Conservation (phyloP, 2,888 invertebrate species). For the Sarcophaga caerulescens region DNA sequence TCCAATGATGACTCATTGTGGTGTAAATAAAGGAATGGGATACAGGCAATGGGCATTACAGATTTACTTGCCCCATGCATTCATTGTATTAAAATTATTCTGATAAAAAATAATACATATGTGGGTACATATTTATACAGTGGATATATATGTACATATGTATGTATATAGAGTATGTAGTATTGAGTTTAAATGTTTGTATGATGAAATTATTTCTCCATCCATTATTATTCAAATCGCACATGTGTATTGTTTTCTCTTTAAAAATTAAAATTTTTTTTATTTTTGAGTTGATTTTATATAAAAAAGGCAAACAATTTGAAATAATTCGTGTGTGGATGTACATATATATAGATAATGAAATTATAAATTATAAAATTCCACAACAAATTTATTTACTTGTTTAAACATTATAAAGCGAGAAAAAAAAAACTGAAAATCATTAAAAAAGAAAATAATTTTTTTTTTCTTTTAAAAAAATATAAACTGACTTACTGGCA, state of each 20-base stretch:
- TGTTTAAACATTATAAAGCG: background rate
- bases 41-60: too few species aligned
- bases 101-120: too few species aligned
- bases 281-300: background rate
- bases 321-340: background rate
- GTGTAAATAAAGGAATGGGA: background rate
- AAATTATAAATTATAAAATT: background rate
- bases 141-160: background rate
- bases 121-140: background rate
- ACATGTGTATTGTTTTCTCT: background rate
- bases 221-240: background rate
- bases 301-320: conserved; percentile 1
- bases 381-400: background rate
- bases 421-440: background rate
- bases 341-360: background rate
- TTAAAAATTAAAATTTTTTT: background rate
- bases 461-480: too few species aligned
- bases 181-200: too few species aligned
- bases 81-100: too few species aligned
- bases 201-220: background rate
- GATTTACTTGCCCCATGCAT: too few species aligned
- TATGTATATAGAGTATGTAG: background rate
- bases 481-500: conserved; percentile 29
- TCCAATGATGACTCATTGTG: conserved; percentile 18
- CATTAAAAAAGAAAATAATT: background rate